Conservation (phyloP, 2,888 invertebrate species). For the Horisme vitalbata region DNA sequence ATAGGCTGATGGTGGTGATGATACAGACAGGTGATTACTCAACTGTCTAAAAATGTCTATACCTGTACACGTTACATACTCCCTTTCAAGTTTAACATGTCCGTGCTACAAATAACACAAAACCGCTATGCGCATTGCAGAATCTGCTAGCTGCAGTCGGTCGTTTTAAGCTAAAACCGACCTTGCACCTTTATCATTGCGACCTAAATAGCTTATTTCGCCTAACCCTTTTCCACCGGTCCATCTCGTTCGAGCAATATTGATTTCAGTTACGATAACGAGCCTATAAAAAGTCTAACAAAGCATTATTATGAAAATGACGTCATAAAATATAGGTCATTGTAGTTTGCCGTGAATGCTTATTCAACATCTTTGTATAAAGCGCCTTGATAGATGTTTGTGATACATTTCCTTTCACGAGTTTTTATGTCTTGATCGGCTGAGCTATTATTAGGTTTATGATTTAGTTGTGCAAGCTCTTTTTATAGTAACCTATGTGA, state of each 20-base stretch:
- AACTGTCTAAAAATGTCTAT: no score
- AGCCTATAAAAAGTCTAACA: constrained; percentile 1
- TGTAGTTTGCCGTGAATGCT: neutral
- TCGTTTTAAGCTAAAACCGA: neutral
- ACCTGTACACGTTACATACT: constrained; percentile 2
- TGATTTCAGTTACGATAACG: constrained; percentile 14
- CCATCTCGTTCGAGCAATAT: constrained; percentile 6
- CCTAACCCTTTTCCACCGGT: neutral
- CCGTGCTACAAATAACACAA: constrained; percentile 21
- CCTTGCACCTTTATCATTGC: neutral
- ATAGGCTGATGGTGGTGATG: no score
- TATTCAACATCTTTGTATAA: neutral
- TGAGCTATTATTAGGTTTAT: no score
- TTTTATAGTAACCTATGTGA: no score
- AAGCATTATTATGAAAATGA: neutral
- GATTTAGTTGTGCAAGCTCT: no score
- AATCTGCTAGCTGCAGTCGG: constrained; percentile 2
- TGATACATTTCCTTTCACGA: no score
- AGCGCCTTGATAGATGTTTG: no score
- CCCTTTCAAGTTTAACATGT: no score
- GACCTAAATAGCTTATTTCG: constrained; percentile 5
- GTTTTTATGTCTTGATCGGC: no score
- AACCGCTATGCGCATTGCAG: constrained; percentile 25
- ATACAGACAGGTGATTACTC: no score
- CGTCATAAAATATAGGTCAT: neutral